Percentiles rank a stretch among this genome's conserved stretches.
These are phyloP conservation scores for Physocephala rufipes DNA, from an alignment of 2,888 invertebrate genomes.

Conservation along the genomic window DNA sequence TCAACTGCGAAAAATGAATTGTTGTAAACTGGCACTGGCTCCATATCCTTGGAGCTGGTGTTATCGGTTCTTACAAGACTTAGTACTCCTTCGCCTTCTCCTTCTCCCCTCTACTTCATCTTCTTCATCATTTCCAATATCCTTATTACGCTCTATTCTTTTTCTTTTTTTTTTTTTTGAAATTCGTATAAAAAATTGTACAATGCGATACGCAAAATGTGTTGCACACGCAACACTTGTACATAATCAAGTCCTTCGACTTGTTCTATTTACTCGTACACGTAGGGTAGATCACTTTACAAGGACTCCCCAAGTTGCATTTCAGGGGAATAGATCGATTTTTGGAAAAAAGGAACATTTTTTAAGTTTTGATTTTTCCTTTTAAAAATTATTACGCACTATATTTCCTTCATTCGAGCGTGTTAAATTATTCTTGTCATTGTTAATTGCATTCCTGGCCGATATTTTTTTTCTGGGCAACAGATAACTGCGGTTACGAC, in stretches of 20 bases:
- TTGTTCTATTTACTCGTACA: too few species aligned
- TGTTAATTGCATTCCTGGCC: neutral
- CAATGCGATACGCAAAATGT: neutral
- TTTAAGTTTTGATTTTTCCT: too few species aligned
- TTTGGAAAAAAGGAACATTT: too few species aligned
- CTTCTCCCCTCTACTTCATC: neutral
- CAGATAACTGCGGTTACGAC: slow-evolving; percentile 8
- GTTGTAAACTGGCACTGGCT: neutral
- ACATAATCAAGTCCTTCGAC: neutral
- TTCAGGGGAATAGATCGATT: too few species aligned
- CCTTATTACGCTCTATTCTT: too few species aligned
- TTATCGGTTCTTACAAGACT: neutral
- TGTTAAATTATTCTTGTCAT: neutral
- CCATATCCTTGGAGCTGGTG: neutral
- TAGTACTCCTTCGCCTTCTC: neutral
- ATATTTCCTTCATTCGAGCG: neutral
- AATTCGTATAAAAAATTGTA: neutral
- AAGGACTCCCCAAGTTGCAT: neutral
- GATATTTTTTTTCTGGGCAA: neutral
- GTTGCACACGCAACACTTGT: too few species aligned
- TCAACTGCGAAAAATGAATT: neutral
- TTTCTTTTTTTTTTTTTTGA: neutral
- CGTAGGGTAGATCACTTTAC: neutral
- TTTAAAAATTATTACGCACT: too few species aligned
- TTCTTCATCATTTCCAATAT: neutral